Conservation (phyloP, 2,113 vertebrate species). For the Nanorana parkeri region DNA sequence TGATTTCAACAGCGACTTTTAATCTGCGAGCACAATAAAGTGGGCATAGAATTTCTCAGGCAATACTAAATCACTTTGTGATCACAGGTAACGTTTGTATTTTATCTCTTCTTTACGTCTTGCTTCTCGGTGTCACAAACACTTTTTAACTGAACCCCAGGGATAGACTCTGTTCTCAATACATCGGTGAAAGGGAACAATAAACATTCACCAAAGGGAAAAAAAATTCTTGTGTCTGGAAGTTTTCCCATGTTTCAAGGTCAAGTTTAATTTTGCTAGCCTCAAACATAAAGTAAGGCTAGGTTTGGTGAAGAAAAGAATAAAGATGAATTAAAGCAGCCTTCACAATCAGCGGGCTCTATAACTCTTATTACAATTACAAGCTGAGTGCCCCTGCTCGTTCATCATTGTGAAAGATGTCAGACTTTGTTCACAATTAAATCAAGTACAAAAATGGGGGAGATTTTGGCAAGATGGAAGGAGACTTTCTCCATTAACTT, state of each 20-base stretch:
- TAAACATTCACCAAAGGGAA: conserved; percentile 17
- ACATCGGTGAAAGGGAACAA: conserved; percentile 43
- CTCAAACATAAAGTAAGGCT: conserved; percentile 26
- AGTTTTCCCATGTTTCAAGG: conserved; percentile 34
- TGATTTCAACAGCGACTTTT: background rate
- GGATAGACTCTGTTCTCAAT: conserved; percentile 43
- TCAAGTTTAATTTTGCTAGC: conserved; percentile 35
- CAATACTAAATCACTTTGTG: conserved; percentile 44
- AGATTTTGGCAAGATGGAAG: too few species aligned
- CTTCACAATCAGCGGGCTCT: conserved; percentile 36
- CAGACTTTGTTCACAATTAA: conserved; percentile 54
- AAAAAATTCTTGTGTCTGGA: background rate
- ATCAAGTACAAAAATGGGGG: conserved; percentile 28
- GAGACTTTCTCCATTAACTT: too few species aligned
- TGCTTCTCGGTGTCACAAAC: background rate
- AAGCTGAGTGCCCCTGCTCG: conserved; percentile 27
- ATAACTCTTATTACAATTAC: conserved; percentile 54
- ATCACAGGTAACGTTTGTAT: conserved; percentile 52
- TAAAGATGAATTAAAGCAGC: conserved; percentile 18
- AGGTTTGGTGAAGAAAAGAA: background rate
- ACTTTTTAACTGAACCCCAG: conserved; percentile 31
- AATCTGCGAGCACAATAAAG: background rate
- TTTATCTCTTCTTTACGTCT: conserved; percentile 5
- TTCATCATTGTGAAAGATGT: conserved; percentile 48
- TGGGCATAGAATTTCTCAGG: conserved; percentile 22